Base-by-base conservation (phyloP, 2,113 vertebrate genomes). In the Polyodon spathula region DNA sequence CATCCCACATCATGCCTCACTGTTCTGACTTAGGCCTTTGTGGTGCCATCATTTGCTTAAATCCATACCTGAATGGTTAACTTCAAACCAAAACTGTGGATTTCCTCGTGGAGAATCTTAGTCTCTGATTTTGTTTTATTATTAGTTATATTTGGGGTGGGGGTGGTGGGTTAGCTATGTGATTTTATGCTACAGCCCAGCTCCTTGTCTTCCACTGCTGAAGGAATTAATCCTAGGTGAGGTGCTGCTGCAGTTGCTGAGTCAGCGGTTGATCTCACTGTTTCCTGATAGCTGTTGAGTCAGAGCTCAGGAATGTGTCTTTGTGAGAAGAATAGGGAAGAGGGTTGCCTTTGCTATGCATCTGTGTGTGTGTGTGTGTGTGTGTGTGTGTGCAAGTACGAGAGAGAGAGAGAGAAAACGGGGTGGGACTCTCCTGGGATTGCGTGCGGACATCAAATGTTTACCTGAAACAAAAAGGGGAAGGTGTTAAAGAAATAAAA, bases 381-480 rank as follows among this genome's bases (percentile, higher is more conserved):
- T 39, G 72, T 70, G 61, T 67, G 78, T 50, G 74, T 60, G 55
- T 41, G 66, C 63, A 70, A 57, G 65, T 54, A 63, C 54, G 67
- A 76, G 76, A 70, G 66, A 60, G 68, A 61, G 71, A 77, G 62
- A 74, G 68, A 70, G 72, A 81, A 75, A 74, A 74, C 76, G 67
- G 82, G 85, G 70, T 72, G 79, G 76, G 77, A 67, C 76, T 81
- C 72, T 71, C 72, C 39, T 66, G 79, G 79, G 83, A 87, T 89
- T 84, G 86, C 84, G 68, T 72, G 72, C 64, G 71, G 83, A 77
- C 76, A 74, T 82, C 70, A 80, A 76, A 81, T 69, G 72, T 85
- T 85, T 85, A 76, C 87, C 86, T 89, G 86, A 65, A 80, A 83
- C 82, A 83, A 81, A 81, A 80, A 78, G 71, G 83, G 77, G 73